Conservation (phyloP, 30 jellyfish, hydroid and myxozoan genomes). For the Morbakka virulenta region DNA sequence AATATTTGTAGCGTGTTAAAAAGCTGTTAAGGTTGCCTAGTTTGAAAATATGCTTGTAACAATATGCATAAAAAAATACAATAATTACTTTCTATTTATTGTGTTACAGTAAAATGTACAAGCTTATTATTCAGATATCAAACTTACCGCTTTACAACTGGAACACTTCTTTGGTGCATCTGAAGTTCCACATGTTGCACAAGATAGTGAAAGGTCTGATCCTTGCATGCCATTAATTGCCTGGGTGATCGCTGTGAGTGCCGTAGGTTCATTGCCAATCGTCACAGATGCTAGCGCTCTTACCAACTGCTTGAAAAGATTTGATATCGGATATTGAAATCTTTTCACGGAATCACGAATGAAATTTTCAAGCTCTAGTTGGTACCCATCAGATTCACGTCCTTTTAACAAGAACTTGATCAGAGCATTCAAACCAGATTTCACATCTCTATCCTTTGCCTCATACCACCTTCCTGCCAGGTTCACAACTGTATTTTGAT, state of each 20-base stretch:
- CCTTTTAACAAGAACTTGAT: slow-evolving; percentile 68
- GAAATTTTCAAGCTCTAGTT: slow-evolving; percentile 53
- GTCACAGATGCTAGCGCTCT: slow-evolving; percentile 54
- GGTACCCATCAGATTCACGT: slow-evolving; percentile 75
- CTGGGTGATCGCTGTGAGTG: slow-evolving; percentile 71
- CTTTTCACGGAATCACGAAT: slow-evolving; percentile 77
- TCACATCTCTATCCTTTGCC: slow-evolving; percentile 50
- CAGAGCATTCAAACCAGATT: background rate
- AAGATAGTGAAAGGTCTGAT: slow-evolving; percentile 62
- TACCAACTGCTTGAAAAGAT: slow-evolving; percentile 66
- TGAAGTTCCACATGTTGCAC: slow-evolving; percentile 68
- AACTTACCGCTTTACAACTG: slow-evolving; percentile 65
- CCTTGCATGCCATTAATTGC: slow-evolving; percentile 74
- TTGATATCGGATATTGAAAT: slow-evolving; percentile 79
- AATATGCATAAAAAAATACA: too few relatives aligned
- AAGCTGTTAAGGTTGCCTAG: too few relatives aligned
- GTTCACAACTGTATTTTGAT: slow-evolving; percentile 27
- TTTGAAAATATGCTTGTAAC: too few relatives aligned
- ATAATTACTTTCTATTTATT: background rate
- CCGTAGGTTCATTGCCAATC: slow-evolving; percentile 82
- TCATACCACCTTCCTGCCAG: slow-evolving; percentile 55
- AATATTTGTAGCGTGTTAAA: too few relatives aligned
- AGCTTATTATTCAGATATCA: background rate
- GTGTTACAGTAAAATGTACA: background rate
- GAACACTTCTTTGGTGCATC: slow-evolving; percentile 69